These are phyloP conservation scores for Drosophila guanche DNA, from an alignment of 1,140 invertebrate species.

Conservation along the genomic window DNA sequence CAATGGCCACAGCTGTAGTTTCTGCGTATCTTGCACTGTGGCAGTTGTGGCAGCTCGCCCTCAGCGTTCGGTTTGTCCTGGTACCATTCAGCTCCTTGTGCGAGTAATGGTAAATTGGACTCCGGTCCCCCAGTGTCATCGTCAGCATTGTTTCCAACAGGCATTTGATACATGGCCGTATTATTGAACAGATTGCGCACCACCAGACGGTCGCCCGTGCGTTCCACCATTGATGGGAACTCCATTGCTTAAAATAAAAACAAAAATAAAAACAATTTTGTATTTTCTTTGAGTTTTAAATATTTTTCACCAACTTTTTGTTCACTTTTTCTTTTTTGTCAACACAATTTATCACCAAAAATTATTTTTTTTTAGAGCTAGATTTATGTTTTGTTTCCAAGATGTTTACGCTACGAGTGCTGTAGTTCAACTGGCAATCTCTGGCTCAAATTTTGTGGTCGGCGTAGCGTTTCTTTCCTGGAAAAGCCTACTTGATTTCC, in stretches of 20 bases:
- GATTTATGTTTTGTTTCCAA: conserved; percentile 2
- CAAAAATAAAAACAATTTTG: neutral
- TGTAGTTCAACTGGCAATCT: conserved; percentile 18
- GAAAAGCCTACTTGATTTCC: conserved; percentile 52
- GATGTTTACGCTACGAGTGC: conserved; percentile 29
- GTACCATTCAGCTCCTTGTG: neutral
- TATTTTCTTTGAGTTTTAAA: no score
- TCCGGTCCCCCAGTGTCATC: no score
- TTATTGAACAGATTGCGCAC: conserved; percentile 86
- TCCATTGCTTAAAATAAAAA: conserved; percentile 82
- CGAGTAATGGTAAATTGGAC: no score
- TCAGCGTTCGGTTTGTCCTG: neutral
- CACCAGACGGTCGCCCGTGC: conserved; percentile 85
- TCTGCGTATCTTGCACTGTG: conserved; percentile 90
- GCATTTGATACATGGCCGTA: conserved; percentile 35
- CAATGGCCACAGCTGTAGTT: conserved; percentile 91
- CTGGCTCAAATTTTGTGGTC: conserved; percentile 25
- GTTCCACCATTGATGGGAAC: conserved; percentile 86
- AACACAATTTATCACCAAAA: no score
- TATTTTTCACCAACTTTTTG: neutral
- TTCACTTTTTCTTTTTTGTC: neutral
- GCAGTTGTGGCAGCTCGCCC: conserved; percentile 84
- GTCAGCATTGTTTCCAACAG: conserved; percentile 7
- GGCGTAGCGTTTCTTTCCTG: conserved; percentile 10
- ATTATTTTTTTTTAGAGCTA: no score